Evolutionary conservation across 2,797 vertebrate genomes (phyloP).

Genomic region (Tragopan temminckii): DNA sequence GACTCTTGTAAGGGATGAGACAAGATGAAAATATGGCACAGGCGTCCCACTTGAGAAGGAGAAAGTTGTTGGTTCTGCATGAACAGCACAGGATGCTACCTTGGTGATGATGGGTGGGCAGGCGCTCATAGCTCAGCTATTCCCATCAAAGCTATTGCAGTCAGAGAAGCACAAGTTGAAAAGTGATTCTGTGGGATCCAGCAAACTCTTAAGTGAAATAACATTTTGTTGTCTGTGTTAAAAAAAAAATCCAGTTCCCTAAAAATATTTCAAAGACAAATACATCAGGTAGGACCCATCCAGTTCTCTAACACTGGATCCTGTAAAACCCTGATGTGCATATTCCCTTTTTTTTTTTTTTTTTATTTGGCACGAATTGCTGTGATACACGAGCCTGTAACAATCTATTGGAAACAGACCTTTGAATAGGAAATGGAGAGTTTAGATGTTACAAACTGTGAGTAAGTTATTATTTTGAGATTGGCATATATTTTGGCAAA

Average conservation of each 20-base stretch:
- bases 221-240: not conserved
- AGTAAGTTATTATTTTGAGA: constrained; percentile 67
- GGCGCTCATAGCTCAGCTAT: not conserved
- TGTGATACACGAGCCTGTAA: not conserved
- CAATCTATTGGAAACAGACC: constrained; percentile 48
- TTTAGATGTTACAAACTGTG: constrained; percentile 43
- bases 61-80: not conserved
- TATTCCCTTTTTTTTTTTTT: not conserved
- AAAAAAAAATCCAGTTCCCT: not conserved
- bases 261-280: not conserved
- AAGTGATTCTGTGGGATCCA: not conserved
- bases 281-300: not conserved
- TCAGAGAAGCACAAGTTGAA: not conserved
- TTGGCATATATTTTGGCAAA: constrained; percentile 65
- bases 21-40: not conserved
- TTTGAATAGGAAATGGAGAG: constrained; percentile 41
- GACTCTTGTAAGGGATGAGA: not conserved
- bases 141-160: not conserved
- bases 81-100: not conserved
- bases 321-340: not conserved
- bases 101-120: not conserved
- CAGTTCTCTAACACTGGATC: not conserved
- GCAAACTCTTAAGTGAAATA: not conserved
- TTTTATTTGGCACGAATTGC: constrained; percentile 33
- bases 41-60: not conserved